Evolutionary conservation across 2,888 invertebrate genomes (phyloP).

Genomic region (Trissoscelio sp.): DNA sequence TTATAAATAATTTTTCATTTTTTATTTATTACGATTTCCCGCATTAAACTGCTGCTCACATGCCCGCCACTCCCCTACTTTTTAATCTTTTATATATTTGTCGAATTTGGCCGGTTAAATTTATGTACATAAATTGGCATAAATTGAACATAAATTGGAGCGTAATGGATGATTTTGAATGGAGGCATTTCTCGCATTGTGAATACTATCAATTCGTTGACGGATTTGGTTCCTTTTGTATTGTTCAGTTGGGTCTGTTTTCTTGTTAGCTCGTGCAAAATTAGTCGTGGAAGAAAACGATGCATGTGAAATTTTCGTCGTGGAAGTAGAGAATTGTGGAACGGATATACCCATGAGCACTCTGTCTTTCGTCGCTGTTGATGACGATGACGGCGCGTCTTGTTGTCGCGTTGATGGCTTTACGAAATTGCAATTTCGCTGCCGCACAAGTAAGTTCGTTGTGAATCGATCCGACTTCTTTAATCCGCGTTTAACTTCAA

Average conservation of each 20-base stretch:
- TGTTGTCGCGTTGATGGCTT: slow-evolving; percentile 58
- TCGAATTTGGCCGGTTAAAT: no score
- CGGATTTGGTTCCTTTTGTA: slow-evolving; percentile 41
- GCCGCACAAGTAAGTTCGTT: slow-evolving; percentile 57
- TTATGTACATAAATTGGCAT: no score
- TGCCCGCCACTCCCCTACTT: no score
- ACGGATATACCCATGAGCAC: slow-evolving; percentile 60
- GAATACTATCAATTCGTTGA: slow-evolving; percentile 50
- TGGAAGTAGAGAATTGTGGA: slow-evolving; percentile 52
- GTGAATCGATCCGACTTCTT: slow-evolving; percentile 64
- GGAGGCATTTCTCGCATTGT: slow-evolving; percentile 21
- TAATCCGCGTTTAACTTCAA: slow-evolving; percentile 67
- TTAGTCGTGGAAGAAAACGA: slow-evolving; percentile 38
- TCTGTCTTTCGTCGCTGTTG: slow-evolving; percentile 49
- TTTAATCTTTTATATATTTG: no score
- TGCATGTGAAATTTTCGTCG: slow-evolving; percentile 37
- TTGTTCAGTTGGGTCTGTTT: slow-evolving; percentile 5
- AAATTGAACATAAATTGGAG: no score
- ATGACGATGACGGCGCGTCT: slow-evolving; percentile 57
- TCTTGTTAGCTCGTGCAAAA: slow-evolving; percentile 34
- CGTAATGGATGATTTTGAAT: background rate
- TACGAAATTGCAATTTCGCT: slow-evolving; percentile 64
- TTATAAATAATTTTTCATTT: no score
- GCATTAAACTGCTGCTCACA: no score
- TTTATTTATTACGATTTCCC: no score